Percentiles rank a stretch among this genome's conserved stretches.
phyloP scores from a whole-genome alignment of 2,113 vertebrate species.

The Cyprinodon tularosa region DNA sequence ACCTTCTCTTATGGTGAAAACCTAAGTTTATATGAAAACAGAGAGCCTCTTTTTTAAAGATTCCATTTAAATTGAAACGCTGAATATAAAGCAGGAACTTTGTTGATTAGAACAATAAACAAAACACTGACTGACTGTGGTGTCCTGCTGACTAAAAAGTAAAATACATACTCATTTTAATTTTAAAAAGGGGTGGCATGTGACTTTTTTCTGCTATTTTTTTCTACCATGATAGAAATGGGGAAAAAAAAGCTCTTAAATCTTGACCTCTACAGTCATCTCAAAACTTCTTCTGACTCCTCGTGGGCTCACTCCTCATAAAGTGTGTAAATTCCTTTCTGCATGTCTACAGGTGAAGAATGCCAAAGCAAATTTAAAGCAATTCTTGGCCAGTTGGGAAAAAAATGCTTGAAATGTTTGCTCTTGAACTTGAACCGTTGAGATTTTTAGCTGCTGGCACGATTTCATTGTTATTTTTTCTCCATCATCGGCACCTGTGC shows the following conservation, averaged over 20 bases:
- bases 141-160: no score
- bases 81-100: not conserved
- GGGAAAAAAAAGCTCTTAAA: constrained; percentile 19
- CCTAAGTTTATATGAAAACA: not conserved
- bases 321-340: constrained; percentile 67
- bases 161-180: no score
- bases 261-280: constrained; percentile 58
- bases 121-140: not conserved
- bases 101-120: not conserved
- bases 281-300: constrained; percentile 50
- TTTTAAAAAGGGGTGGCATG: constrained; percentile 8
- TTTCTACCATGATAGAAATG: not conserved
- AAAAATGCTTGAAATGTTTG: constrained; percentile 73
- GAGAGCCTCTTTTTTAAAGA: not conserved
- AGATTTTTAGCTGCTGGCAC: constrained; percentile 63
- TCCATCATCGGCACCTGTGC: constrained; percentile 55
- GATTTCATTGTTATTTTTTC: constrained; percentile 39
- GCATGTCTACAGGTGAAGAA: constrained; percentile 64
- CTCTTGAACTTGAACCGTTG: constrained; percentile 65
- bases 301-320: constrained; percentile 63
- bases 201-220: constrained; percentile 40
- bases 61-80: not conserved
- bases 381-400: constrained; percentile 68
- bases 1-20: not conserved
- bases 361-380: constrained; percentile 69